A percentile compares a stretch with the other conserved stretches of the same genome.
Evolutionary conservation across 2,888 invertebrate species (phyloP).

Genomic region (Deilephila elpenor): DNA sequence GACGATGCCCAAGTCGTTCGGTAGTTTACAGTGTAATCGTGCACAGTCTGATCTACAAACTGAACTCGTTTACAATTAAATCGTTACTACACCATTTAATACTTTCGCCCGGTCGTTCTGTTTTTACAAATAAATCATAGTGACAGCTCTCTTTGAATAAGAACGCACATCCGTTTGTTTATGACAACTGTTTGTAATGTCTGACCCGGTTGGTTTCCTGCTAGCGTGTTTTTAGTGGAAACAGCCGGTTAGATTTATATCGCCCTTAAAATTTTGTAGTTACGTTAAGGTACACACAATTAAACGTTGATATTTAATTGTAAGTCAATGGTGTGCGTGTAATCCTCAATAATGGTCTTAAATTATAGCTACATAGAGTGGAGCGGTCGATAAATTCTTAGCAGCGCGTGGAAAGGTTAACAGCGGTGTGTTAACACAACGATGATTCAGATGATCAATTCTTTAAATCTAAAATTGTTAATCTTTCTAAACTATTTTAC

Average conservation of each 20-base stretch:
- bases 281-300: neutral
- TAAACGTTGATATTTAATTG: neutral
- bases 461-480: neutral
- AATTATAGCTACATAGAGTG: neutral
- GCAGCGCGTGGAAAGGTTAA: neutral
- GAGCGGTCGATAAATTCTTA: neutral
- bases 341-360: neutral
- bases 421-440: neutral
- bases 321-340: neutral
- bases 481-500: neutral
- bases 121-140: slow-evolving; percentile 28
- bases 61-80: neutral
- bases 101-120: slow-evolving; percentile 1
- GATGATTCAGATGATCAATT: neutral
- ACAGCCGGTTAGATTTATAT: neutral
- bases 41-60: neutral
- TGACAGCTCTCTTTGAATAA: slow-evolving; percentile 43
- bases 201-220: slow-evolving; percentile 13
- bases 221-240: slow-evolving; percentile 1
- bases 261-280: neutral
- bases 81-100: neutral
- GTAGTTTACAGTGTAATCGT: neutral
- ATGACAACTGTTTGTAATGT: slow-evolving; percentile 25
- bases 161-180: slow-evolving; percentile 49
- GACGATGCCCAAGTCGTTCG: neutral